These are phyloP conservation scores for Helleia helle DNA, from an alignment of 2,888 invertebrate genomes.

Conservation along the genomic window DNA sequence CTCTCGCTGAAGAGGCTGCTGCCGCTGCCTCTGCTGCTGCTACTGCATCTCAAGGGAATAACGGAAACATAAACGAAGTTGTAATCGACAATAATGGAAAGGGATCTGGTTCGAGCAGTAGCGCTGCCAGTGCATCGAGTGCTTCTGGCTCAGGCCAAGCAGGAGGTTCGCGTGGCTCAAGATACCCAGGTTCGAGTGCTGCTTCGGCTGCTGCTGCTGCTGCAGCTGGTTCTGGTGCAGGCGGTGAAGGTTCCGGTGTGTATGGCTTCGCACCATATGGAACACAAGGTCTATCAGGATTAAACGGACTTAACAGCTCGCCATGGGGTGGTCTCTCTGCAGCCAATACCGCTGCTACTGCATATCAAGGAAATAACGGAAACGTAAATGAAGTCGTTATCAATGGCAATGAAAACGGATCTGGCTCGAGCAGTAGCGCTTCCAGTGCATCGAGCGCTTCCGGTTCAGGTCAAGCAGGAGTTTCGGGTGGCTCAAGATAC, in stretches of 20 bases:
- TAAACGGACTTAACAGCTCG: not conserved
- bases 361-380: no score
- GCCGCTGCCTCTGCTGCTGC: no score
- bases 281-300: no score
- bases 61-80: not conserved
- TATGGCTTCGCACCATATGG: no score
- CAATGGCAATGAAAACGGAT: not conserved
- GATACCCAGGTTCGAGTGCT: not conserved
- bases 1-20: no score
- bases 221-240: not conserved
- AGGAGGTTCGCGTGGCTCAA: constrained; percentile 1
- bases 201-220: not conserved
- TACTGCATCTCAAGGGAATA: constrained; percentile 1
- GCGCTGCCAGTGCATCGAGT: constrained; percentile 9
- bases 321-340: no score
- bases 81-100: constrained; percentile 5
- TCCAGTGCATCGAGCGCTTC: constrained; percentile 6
- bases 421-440: not conserved
- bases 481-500: no score
- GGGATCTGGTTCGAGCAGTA: constrained; percentile 7
- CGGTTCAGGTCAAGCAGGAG: not conserved
- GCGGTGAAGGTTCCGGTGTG: not conserved
- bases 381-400: not conserved
- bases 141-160: not conserved
- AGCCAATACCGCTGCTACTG: no score